These are phyloP conservation scores for Caretta caretta DNA, from an alignment of 2,113 vertebrate genomes.

Conservation along the genomic window DNA sequence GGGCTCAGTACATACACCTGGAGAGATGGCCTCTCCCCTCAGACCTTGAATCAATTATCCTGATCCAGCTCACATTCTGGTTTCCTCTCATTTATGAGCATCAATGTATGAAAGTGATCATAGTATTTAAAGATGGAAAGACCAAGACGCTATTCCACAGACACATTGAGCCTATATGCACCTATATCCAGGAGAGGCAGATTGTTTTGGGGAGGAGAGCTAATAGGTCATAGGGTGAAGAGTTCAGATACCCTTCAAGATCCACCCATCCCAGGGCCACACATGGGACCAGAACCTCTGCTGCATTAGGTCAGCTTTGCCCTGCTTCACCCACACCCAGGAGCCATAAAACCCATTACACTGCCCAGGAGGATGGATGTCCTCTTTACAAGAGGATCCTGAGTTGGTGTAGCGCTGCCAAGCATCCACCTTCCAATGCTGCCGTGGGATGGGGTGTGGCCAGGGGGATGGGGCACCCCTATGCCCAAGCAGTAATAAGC, in stretches of 20 bases:
- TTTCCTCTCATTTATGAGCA: too few relatives aligned
- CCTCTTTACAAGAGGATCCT: neutral
- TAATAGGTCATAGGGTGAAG: neutral
- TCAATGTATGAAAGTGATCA: too few relatives aligned
- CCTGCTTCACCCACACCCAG: neutral
- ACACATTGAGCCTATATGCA: neutral
- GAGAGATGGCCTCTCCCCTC: too few relatives aligned
- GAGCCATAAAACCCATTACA: neutral
- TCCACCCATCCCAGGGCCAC: neutral
- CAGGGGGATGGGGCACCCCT: fast-evolving
- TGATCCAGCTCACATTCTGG: too few relatives aligned
- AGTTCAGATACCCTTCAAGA: neutral
- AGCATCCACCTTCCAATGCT: neutral
- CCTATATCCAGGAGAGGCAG: neutral
- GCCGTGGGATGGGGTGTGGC: neutral
- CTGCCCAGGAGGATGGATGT: neutral
- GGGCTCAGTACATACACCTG: too few relatives aligned
- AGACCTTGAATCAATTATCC: too few relatives aligned
- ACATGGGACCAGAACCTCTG: neutral
- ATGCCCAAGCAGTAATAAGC: neutral
- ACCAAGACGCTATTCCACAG: neutral
- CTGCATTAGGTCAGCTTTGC: neutral
- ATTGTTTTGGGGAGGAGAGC: neutral
- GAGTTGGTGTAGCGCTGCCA: too few relatives aligned
- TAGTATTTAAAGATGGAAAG: neutral